Conservation (phyloP, 1,140 invertebrate species). For the Zaprionus gabonicus region DNA sequence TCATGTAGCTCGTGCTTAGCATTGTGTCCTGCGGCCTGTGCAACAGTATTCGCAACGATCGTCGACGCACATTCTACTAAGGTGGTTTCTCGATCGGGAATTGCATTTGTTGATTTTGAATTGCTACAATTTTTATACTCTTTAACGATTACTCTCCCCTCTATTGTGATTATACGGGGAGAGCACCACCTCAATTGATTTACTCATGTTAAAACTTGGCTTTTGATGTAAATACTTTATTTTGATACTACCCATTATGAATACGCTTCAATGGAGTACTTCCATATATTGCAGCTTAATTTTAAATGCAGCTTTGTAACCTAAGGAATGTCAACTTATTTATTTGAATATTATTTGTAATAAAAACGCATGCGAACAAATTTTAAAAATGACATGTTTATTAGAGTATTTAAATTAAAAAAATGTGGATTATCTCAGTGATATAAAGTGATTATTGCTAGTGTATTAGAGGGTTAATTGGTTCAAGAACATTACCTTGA, state of each 20-base stretch:
- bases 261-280: background rate
- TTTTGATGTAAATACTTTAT: conserved; percentile 18
- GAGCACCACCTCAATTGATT: background rate
- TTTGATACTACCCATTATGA: background rate
- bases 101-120: conserved; percentile 35
- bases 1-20: conserved; percentile 60
- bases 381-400: background rate
- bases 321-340: conserved; percentile 29
- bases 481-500: too few species aligned
- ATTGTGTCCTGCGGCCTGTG: conserved; percentile 70
- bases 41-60: conserved; percentile 80
- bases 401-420: background rate
- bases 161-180: too few species aligned
- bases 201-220: background rate
- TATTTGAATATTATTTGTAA: conserved; percentile 38
- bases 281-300: background rate
- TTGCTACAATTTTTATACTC: conserved; percentile 9
- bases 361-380: background rate
- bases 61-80: conserved; percentile 65
- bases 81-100: background rate
- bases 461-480: too few species aligned
- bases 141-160: background rate
- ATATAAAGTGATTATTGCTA: too few species aligned
- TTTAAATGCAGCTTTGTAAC: background rate
- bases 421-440: too few species aligned